Percentiles rank a stretch among this genome's conserved stretches.
phyloP scores from a whole-genome alignment of 2,888 invertebrate species.

The Polymixis lichenea region DNA sequence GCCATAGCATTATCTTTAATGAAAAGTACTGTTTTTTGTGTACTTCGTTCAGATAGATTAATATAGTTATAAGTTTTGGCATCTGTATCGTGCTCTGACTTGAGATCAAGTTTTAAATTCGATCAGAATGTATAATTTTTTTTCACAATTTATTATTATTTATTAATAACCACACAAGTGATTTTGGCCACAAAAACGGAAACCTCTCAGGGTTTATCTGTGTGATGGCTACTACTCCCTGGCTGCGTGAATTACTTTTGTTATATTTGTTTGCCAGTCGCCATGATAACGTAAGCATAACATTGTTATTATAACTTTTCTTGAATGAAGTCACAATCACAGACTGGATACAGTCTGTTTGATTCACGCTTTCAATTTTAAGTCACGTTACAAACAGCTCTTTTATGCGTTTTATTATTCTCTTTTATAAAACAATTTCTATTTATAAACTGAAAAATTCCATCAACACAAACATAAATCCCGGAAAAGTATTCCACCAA shows the following conservation, averaged over 20 bases:
- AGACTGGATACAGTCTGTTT: background rate
- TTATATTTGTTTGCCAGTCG: background rate
- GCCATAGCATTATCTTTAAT: conserved; percentile 37
- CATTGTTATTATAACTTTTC: background rate
- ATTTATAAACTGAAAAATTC: background rate
- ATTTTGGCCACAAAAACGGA: too few relatives aligned
- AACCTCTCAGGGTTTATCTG: too few relatives aligned
- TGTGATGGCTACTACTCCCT: too few relatives aligned
- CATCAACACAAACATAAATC: background rate
- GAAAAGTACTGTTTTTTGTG: conserved; percentile 33
- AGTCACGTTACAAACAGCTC: background rate
- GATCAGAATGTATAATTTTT: too few relatives aligned
- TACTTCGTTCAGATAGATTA: conserved; percentile 11
- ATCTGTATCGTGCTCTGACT: conserved; percentile 10
- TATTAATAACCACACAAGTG: too few relatives aligned
- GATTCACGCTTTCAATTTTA: background rate
- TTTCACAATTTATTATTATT: too few relatives aligned
- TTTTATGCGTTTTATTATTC: conserved; percentile 2
- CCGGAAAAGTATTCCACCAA: background rate
- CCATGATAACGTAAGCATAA: background rate
- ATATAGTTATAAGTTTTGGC: conserved; percentile 16
- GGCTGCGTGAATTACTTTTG: too few relatives aligned
- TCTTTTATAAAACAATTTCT: background rate
- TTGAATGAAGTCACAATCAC: background rate
- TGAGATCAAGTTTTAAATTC: conserved; percentile 2